Base-by-base conservation (phyloP, 1,140 invertebrate species). In the Platyura marginata region DNA sequence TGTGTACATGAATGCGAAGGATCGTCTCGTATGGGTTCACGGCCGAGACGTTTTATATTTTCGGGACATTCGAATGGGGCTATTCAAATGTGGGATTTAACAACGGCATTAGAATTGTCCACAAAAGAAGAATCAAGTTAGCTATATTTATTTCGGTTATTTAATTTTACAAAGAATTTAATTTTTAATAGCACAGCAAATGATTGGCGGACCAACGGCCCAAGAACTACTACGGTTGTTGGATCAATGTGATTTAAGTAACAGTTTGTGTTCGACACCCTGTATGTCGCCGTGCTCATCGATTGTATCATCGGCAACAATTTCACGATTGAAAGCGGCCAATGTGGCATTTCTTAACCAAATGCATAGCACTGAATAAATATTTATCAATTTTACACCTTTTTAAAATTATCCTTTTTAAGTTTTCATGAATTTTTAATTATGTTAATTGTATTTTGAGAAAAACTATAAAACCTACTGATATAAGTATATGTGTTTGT, bases 51-150 rank as follows among this genome's bases (percentile, higher is more conserved):
- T 45, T 90, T 94, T 54, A 81, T 98, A 51, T 84, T 98, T 49
- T 95, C 92, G 15, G 94, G 93, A 4, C 93, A 97, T 60, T 77
- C 79, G 15, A 94, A 89, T 58, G 93, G 94, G 38, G 81, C 83
- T 40, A 83, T 96, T 50, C 92, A 96, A 69, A 92, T 97, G 84
- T 98, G 92, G 92, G 93, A 98, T 67, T 68, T 98, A 23, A 95
- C 90, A 3, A 96, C 90, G 9, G 92, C 91, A 37, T 65, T 97
- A 16, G 89, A 96, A 62, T 71, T 83, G 42, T 68, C 76, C 54
- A 64, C 74, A 52, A 77, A 83, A 68, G 67, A 69, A 52, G 66
- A 69, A 59, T 64, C 68, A 59, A 71, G 75, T 78, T 8, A 29
- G 25, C 13, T 6, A 29, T 8, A 29, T 29, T 29, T 29, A 29